Base-by-base conservation (phyloP, 2,888 invertebrate species). In the Athetis lepigone region DNA sequence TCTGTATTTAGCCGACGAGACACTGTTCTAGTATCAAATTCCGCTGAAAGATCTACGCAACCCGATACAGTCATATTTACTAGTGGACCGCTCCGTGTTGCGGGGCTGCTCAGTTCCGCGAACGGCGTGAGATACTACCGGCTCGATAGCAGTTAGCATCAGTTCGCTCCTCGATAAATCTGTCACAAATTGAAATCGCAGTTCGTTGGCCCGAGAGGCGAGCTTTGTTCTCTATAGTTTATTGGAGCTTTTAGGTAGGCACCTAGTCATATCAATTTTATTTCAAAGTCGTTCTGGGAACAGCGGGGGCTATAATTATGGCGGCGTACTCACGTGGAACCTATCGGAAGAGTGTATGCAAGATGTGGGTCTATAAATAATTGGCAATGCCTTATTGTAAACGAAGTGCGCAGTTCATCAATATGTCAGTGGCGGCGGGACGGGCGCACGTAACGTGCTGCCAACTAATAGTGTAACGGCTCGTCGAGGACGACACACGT, bases 151-250 rank as follows among this genome's bases (percentile, higher is more conserved):
- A 68, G 81, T 79, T 82, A 81, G 71, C 75, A 77, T 83, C 84
- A 77, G 79, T 84, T 85, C 78, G 80, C 55, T 78, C 79, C 68
- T 75, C 84, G 80, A 90, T 91, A 90, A 90, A 91, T 90, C 89
- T 90, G 88, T 90, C 90, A 72, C 81, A 70, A 75, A 79, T 76
- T 77, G 67, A 79, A 79, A 81, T 80, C 81, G 76, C 73, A 84
- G 88, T 85, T 85, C 86, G 85, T 82, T 82, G 87, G 75, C 83
- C 83, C 45, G 68, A 65, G 51, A 64, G 60, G 71, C 73, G 54
- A 71, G 69, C 79, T 79, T 80, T 78, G 80, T 79, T 80, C 73
- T 71, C 57, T 78, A 70, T 80, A 75, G 75, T 80, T 79, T 82
- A 82, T 81, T 58, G 77, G 65, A 76, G 67, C 72, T 70, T 68